phyloP scores from a whole-genome alignment of 2,113 vertebrate genomes.

The Hemicordylus capensis region DNA sequence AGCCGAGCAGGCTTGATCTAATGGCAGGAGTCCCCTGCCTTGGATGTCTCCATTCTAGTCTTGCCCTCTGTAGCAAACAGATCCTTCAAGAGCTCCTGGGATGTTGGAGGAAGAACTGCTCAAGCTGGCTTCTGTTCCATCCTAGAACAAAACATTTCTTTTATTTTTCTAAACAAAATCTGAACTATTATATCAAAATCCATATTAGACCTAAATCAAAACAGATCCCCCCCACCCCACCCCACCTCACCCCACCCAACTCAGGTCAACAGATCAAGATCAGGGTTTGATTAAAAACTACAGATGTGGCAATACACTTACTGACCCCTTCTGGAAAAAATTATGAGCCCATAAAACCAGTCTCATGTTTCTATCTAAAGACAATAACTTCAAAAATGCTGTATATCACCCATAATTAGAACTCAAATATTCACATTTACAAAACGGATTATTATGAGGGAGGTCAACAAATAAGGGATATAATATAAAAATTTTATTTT shows the following conservation, averaged over 20 bases:
- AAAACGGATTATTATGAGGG: too few relatives aligned
- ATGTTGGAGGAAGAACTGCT: rapidly evolving
- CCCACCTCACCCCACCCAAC: too few relatives aligned
- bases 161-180: too few relatives aligned
- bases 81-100: not conserved
- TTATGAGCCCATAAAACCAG: not conserved
- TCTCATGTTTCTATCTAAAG: too few relatives aligned
- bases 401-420: too few relatives aligned
- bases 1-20: not conserved
- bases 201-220: not conserved
- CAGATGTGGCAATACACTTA: not conserved
- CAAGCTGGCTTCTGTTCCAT: not conserved
- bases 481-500: too few relatives aligned
- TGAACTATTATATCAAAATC: not conserved
- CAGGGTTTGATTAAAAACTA: not conserved
- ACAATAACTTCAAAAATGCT: not conserved
- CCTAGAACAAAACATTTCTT: not conserved
- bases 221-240: not conserved
- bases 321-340: not conserved
- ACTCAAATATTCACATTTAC: too few relatives aligned
- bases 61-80: too few relatives aligned
- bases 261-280: not conserved
- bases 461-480: too few relatives aligned
- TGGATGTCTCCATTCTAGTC: too few relatives aligned
- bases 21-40: not conserved